Evolutionary conservation across 2,888 invertebrate genomes (phyloP).

Genomic region (Willowsia nigromaculata): DNA sequence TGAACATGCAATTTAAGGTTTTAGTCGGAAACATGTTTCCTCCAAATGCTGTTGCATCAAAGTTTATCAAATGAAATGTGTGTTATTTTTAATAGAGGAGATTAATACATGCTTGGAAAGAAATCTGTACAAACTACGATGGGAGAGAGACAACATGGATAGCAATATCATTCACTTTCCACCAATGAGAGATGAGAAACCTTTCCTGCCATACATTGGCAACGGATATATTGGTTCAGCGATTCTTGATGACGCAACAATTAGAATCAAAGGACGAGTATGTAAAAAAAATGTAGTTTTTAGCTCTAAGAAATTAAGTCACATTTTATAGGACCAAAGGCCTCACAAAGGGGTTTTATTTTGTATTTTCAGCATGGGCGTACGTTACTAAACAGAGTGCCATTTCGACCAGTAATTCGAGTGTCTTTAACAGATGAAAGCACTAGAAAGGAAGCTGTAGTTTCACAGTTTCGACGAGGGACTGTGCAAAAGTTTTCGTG

Average conservation of each 20-base stretch:
- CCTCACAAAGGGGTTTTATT: not conserved
- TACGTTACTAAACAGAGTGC: slow-evolving; percentile 85
- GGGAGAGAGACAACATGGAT: slow-evolving; percentile 85
- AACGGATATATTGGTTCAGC: slow-evolving; percentile 87
- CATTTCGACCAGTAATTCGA: slow-evolving; percentile 85
- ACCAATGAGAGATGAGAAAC: slow-evolving; percentile 82
- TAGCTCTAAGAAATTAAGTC: too few species aligned
- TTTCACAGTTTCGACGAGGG: slow-evolving; percentile 85
- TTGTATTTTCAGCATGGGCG: slow-evolving; percentile 82
- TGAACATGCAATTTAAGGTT: too few species aligned
- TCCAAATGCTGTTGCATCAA: not conserved
- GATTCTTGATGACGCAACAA: slow-evolving; percentile 84
- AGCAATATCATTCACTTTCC: slow-evolving; percentile 85
- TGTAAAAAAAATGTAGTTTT: not conserved
- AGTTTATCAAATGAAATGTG: not conserved
- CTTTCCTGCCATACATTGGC: slow-evolving; percentile 87
- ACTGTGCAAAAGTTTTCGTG: slow-evolving; percentile 83
- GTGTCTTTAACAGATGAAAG: slow-evolving; percentile 83
- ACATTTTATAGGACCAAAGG: too few species aligned
- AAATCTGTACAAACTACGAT: slow-evolving; percentile 84
- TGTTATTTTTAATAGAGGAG: slow-evolving; percentile 79
- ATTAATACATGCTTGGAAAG: slow-evolving; percentile 86
- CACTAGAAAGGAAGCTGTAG: slow-evolving; percentile 85
- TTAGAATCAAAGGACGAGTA: slow-evolving; percentile 84
- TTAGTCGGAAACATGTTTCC: too few species aligned